Evolutionary conservation across 2,113 vertebrate genomes (phyloP).

Genomic region (Saccopteryx leptura): DNA sequence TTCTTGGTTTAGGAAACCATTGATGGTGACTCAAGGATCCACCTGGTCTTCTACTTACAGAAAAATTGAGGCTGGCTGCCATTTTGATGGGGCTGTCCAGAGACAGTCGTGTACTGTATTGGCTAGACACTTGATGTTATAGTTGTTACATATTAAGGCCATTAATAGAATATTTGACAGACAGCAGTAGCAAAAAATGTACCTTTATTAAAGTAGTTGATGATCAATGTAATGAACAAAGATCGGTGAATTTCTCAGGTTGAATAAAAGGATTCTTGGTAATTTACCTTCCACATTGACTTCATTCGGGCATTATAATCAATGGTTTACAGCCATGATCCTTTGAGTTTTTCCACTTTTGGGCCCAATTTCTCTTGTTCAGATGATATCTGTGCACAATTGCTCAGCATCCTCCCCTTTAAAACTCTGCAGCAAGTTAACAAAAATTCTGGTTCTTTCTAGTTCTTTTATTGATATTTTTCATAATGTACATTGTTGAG

Average conservation of each 20-base stretch:
- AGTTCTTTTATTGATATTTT: not conserved
- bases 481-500: not conserved
- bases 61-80: conserved; percentile 57
- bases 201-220: conserved; percentile 9
- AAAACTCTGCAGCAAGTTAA: not conserved
- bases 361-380: not conserved
- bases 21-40: conserved; percentile 36
- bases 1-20: conserved; percentile 67
- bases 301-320: not conserved
- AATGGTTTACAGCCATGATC: not conserved
- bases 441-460: not conserved
- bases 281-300: not conserved
- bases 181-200: not conserved
- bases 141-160: not conserved
- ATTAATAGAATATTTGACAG: conserved; percentile 54
- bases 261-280: not conserved
- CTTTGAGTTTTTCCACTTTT: not conserved
- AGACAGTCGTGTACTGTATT: not conserved
- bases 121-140: conserved; percentile 57
- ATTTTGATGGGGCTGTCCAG: conserved; percentile 28
- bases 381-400: not conserved
- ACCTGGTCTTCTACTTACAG: conserved; percentile 36
- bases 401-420: conserved; percentile 25
- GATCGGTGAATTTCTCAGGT: not conserved
- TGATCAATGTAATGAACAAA: conserved; percentile 6